Conservation (phyloP, 2,113 vertebrate genomes). For the Pleuronectes platessa region DNA sequence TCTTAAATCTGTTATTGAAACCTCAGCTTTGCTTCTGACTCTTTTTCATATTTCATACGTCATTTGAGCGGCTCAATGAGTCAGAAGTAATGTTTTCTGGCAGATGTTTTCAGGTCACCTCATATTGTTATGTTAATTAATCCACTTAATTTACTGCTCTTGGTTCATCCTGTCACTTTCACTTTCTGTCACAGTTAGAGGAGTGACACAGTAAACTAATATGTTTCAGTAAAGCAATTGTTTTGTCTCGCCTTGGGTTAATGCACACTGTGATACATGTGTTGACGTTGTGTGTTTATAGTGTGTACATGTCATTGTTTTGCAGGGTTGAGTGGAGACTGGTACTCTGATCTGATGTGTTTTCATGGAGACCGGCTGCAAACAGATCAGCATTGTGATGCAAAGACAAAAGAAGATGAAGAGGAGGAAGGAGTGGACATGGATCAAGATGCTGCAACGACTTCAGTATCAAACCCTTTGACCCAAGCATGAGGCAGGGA, state of each 20-base stretch:
- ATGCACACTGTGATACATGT: neutral
- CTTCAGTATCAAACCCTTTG: neutral
- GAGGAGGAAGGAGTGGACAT: slow-evolving; percentile 9
- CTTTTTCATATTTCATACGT: neutral
- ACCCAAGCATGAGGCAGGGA: neutral
- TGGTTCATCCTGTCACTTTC: neutral
- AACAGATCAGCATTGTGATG: slow-evolving; percentile 46
- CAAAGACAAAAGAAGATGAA: slow-evolving; percentile 13
- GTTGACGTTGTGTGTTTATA: neutral
- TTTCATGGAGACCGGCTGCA: slow-evolving; percentile 23
- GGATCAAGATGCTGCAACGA: neutral
- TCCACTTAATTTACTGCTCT: neutral
- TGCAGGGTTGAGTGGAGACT: slow-evolving; percentile 46
- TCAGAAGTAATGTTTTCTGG: neutral
- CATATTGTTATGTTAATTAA: neutral
- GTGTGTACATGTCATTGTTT: slow-evolving; percentile 27
- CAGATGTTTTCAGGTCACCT: neutral
- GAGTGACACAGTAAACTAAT: neutral
- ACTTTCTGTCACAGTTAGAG: neutral
- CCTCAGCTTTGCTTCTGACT: neutral
- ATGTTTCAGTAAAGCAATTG: neutral
- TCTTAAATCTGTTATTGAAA: neutral
- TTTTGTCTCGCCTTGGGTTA: neutral
- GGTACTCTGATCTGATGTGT: slow-evolving; percentile 50
- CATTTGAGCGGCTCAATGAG: too few relatives aligned